These are phyloP conservation scores for Pseudotriccus pelzelni DNA, from an alignment of 2,797 vertebrate species.

Conservation along the genomic window DNA sequence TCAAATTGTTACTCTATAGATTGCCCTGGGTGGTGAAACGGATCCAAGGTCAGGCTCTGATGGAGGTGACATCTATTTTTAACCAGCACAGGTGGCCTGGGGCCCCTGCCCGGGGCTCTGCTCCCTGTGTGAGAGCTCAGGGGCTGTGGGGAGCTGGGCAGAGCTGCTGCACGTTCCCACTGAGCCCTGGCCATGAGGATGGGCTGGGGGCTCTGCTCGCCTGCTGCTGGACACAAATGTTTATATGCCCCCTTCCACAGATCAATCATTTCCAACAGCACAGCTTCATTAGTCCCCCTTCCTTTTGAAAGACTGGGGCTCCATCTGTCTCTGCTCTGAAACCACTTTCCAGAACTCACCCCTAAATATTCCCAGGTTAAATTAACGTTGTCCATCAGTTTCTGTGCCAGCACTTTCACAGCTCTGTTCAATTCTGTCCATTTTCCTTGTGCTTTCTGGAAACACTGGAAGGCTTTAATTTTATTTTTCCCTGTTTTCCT, in stretches of 20 bases:
- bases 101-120: not conserved
- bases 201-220: no score
- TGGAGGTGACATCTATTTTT: constrained; percentile 15
- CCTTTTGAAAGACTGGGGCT: not conserved
- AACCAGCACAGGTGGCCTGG: not conserved
- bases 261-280: no score
- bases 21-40: not conserved
- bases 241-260: fast-evolving
- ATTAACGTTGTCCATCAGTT: fast-evolving
- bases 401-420: not conserved
- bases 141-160: not conserved
- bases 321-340: not conserved
- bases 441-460: not conserved
- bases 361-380: not conserved
- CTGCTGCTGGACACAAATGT: no score
- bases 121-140: not conserved
- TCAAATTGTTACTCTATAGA: not conserved
- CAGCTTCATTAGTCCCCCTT: not conserved
- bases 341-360: not conserved
- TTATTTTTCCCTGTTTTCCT: not conserved
- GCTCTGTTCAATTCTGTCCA: not conserved
- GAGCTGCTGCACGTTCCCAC: not conserved
- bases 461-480: fast-evolving
- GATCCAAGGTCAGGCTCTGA: not conserved
- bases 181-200: not conserved